phyloP scores from a whole-genome alignment of 1,140 invertebrate genomes.

The Ganaspis sp. region DNA sequence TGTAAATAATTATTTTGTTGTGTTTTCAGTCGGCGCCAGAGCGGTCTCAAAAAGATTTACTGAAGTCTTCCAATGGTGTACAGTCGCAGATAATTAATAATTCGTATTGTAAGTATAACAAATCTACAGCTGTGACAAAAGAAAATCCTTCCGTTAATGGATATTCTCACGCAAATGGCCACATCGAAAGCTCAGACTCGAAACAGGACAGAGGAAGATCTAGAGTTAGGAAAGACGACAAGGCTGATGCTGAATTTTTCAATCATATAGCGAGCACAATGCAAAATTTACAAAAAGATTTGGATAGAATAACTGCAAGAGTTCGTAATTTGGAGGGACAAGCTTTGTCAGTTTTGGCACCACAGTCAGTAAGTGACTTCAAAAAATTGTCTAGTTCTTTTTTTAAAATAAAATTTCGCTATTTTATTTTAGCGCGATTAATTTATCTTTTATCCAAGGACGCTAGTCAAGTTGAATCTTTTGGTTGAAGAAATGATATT shows the following conservation, averaged over 20 bases:
- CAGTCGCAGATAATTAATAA: slow-evolving; percentile 51
- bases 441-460: slow-evolving; percentile 36
- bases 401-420: slow-evolving; percentile 35
- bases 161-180: slow-evolving; percentile 50
- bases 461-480: no score
- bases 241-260: slow-evolving; percentile 61
- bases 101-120: slow-evolving; percentile 44
- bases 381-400: not conserved
- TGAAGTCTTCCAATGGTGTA: slow-evolving; percentile 57
- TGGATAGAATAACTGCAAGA: slow-evolving; percentile 70
- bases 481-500: no score
- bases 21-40: slow-evolving; percentile 67
- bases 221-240: slow-evolving; percentile 64
- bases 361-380: slow-evolving; percentile 47
- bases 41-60: slow-evolving; percentile 61
- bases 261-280: slow-evolving; percentile 68
- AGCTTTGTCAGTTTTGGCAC: slow-evolving; percentile 52
- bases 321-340: slow-evolving; percentile 70
- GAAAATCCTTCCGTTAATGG: slow-evolving; percentile 60
- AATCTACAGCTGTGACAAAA: slow-evolving; percentile 39
- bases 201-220: slow-evolving; percentile 63
- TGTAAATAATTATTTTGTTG: slow-evolving; percentile 27
- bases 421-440: slow-evolving; percentile 40
- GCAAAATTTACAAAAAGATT: slow-evolving; percentile 70
- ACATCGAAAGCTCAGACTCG: slow-evolving; percentile 43